Percentiles rank a stretch among this genome's conserved stretches.
Conservation (phyloP, 1,140 invertebrate species). For the Conus ventricosus region DNA sequence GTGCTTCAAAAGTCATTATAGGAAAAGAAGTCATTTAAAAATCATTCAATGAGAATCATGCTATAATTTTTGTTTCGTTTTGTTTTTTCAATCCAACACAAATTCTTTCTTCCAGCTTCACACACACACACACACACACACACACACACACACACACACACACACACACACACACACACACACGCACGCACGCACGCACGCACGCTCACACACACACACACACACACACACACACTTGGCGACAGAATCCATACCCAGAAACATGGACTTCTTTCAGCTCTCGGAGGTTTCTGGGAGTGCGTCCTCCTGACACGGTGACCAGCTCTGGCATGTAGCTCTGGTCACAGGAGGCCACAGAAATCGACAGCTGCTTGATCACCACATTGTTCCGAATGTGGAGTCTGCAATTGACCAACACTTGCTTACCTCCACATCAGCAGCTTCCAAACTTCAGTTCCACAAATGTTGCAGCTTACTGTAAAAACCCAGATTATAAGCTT, state of each 20-base stretch:
- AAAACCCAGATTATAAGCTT: too few species aligned
- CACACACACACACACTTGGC: not conserved
- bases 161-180: not conserved
- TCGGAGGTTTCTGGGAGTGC: constrained; percentile 54
- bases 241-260: constrained; percentile 57
- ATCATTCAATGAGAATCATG: too few species aligned
- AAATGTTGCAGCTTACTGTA: too few species aligned
- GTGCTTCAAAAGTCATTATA: too few species aligned
- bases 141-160: not conserved
- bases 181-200: not conserved
- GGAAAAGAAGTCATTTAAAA: too few species aligned
- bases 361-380: constrained; percentile 68
- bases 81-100: too few species aligned
- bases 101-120: too few species aligned
- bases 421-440: too few species aligned
- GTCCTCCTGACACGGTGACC: constrained; percentile 66
- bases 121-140: too few species aligned
- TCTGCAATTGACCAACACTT: constrained; percentile 43
- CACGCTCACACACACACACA: not conserved
- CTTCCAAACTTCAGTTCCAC: too few species aligned
- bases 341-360: constrained; percentile 67
- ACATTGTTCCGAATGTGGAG: constrained; percentile 69
- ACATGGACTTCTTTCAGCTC: constrained; percentile 70
- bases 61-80: too few species aligned
- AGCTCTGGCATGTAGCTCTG: constrained; percentile 74